Conservation (phyloP, 2,888 invertebrate species). For the Gisinianus flammeolus region DNA sequence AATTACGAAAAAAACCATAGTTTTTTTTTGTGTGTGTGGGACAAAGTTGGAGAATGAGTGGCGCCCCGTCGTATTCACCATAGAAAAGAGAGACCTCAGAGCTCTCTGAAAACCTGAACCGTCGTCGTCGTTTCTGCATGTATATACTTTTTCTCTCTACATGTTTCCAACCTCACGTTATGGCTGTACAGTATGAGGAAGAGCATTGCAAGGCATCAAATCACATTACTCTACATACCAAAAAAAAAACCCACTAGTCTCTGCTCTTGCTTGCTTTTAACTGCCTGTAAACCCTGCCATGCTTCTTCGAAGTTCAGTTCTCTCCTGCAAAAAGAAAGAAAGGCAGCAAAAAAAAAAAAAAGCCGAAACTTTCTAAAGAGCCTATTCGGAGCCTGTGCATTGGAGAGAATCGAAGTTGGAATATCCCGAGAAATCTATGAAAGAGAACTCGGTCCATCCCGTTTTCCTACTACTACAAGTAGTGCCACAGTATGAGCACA, state of each 20-base stretch:
- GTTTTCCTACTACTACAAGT: too few species aligned
- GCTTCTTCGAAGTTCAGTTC: constrained; percentile 20
- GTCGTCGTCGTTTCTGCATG: too few species aligned
- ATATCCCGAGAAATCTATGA: constrained; percentile 32
- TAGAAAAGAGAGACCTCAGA: neutral
- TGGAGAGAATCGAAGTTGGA: constrained; percentile 30
- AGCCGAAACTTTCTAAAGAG: neutral
- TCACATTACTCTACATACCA: constrained; percentile 8
- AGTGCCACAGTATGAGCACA: neutral
- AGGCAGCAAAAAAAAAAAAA: neutral
- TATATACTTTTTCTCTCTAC: too few species aligned
- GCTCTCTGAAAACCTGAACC: neutral
- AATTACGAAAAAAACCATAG: too few species aligned
- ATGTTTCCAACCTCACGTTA: neutral
- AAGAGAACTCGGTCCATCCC: neutral
- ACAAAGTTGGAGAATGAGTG: too few species aligned
- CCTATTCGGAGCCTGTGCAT: constrained; percentile 29
- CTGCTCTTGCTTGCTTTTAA: constrained; percentile 9
- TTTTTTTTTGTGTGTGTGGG: too few species aligned
- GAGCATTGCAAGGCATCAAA: constrained; percentile 13
- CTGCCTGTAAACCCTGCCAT: constrained; percentile 21
- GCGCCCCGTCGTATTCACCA: constrained; percentile 22
- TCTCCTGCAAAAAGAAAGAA: constrained; percentile 7
- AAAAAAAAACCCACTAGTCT: constrained; percentile 16
- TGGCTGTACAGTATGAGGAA: neutral